Evolutionary conservation across 2,113 vertebrate species (phyloP).

Genomic region (Elgaria multicarinata): DNA sequence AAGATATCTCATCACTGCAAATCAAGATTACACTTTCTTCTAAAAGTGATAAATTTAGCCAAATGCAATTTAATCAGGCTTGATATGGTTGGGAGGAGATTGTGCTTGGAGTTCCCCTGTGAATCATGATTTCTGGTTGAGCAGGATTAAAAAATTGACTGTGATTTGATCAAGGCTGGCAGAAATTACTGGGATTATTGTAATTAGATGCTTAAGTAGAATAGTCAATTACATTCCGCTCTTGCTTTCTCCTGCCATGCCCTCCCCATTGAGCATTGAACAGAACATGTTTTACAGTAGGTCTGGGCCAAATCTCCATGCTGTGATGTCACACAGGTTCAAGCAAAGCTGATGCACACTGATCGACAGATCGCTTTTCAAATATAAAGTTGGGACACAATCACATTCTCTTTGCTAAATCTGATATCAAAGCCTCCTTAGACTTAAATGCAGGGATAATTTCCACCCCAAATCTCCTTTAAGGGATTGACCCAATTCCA

Average conservation of each 20-base stretch:
- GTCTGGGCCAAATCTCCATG: neutral
- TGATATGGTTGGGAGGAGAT: neutral
- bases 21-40: neutral
- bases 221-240: neutral
- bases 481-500: neutral
- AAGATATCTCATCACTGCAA: neutral
- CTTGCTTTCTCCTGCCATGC: no score
- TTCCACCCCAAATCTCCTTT: neutral
- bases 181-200: constrained; percentile 7
- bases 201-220: neutral
- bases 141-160: neutral
- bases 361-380: neutral
- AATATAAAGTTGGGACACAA: neutral
- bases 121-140: neutral
- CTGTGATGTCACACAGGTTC: neutral
- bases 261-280: neutral
- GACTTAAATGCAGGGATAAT: neutral
- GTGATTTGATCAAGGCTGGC: neutral
- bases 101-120: neutral
- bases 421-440: neutral
- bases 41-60: constrained; percentile 14
- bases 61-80: neutral
- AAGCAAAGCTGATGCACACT: neutral
- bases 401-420: neutral
- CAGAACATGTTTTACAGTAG: neutral